Percentiles rank a stretch among this genome's conserved stretches.
Conservation (phyloP, 2,797 vertebrate genomes). For the Anguilla anguilla region DNA sequence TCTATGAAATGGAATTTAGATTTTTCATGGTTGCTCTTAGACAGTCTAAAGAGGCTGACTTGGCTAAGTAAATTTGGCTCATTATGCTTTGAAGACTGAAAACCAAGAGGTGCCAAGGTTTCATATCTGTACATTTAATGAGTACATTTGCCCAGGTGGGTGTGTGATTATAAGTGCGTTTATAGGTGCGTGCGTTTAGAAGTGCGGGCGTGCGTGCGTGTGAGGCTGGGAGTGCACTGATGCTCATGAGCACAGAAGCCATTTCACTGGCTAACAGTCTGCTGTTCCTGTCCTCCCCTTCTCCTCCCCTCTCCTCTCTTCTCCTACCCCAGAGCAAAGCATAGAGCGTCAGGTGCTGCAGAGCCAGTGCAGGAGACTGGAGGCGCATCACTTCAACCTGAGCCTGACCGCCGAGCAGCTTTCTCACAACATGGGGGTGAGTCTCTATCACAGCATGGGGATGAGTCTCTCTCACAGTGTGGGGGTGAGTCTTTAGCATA, state of each 20-base stretch:
- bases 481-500: neutral
- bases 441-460: conserved; percentile 38
- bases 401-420: conserved; percentile 92
- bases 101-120: neutral
- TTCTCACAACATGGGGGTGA: conserved; percentile 95
- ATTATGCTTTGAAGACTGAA: neutral
- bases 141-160: neutral
- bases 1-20: neutral
- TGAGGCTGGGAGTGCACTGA: conserved; percentile 16
- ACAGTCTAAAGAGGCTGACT: neutral
- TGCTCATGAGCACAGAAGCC: conserved; percentile 37
- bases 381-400: conserved; percentile 95
- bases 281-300: neutral
- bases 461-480: too few species aligned
- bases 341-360: conserved; percentile 93
- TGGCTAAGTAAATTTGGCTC: neutral
- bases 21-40: neutral
- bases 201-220: neutral
- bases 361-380: conserved; percentile 90
- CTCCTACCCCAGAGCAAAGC: conserved; percentile 81
- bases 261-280: neutral
- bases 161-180: too few species aligned
- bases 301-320: neutral
- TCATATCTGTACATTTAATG: neutral
- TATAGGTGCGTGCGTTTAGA: too few species aligned